phyloP scores from a whole-genome alignment of 1,140 invertebrate genomes.

The Bicyclus anynana region DNA sequence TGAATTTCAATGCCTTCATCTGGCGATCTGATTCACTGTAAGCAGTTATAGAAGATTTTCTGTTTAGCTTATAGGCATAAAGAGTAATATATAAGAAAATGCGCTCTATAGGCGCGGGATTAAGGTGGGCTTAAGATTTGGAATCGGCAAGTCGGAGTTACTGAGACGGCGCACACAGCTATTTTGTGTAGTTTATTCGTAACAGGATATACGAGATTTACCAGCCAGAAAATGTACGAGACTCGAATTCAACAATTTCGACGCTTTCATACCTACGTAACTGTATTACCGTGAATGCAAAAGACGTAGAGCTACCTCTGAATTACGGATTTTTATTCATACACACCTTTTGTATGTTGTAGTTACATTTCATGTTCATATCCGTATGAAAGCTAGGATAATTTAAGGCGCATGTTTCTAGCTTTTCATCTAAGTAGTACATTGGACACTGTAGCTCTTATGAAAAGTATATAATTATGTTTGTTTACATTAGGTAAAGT shows the following conservation, averaged over 20 bases:
- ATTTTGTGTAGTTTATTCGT: constrained; percentile 36
- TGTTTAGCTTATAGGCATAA: constrained; percentile 17
- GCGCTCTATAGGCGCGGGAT: constrained; percentile 35
- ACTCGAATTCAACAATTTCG: constrained; percentile 35
- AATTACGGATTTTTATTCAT: constrained; percentile 33
- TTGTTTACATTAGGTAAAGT: no score
- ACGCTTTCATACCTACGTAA: constrained; percentile 36
- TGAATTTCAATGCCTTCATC: neutral
- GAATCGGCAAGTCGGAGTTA: constrained; percentile 31
- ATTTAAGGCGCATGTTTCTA: neutral
- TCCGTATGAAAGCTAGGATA: neutral
- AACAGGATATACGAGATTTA: constrained; percentile 35
- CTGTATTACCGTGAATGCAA: constrained; percentile 33
- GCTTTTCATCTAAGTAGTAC: neutral
- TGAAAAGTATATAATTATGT: neutral
- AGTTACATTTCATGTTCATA: constrained; percentile 22
- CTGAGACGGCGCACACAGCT: constrained; percentile 29
- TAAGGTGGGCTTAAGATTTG: constrained; percentile 40
- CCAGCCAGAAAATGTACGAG: constrained; percentile 31
- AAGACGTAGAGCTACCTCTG: constrained; percentile 27
- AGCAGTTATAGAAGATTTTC: neutral
- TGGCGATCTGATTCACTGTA: neutral
- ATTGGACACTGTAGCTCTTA: neutral
- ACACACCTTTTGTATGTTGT: constrained; percentile 20
- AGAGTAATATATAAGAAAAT: constrained; percentile 26